Evolutionary conservation across 2,113 vertebrate species (phyloP).

Genomic region (Leptocoma aspasia): DNA sequence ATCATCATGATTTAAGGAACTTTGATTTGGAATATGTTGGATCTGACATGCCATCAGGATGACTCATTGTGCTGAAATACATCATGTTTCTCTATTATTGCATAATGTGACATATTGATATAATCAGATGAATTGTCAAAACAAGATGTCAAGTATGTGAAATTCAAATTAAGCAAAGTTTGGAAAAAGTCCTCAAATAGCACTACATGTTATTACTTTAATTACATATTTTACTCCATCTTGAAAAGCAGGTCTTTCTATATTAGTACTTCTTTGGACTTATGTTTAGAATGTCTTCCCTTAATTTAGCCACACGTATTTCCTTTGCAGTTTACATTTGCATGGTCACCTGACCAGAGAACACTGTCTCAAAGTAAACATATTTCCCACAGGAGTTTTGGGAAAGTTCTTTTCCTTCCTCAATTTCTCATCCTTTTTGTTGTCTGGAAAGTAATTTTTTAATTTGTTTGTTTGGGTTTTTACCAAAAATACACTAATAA

Average conservation of each 20-base stretch:
- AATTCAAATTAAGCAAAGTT: constrained; percentile 52
- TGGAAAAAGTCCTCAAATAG: constrained; percentile 26
- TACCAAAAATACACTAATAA: not conserved
- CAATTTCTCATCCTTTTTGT: not conserved
- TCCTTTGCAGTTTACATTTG: not conserved
- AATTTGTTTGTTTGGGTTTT: not conserved
- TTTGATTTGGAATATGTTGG: constrained; percentile 25
- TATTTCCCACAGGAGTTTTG: not conserved
- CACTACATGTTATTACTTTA: constrained; percentile 29
- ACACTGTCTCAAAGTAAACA: not conserved
- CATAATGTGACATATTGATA: constrained; percentile 59
- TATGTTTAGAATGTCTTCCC: not conserved
- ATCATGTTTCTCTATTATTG: constrained; percentile 49
- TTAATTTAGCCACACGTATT: not conserved
- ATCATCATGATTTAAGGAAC: constrained; percentile 9
- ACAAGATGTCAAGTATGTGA: constrained; percentile 50
- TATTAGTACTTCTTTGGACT: not conserved
- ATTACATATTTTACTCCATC: not conserved
- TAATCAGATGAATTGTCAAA: constrained; percentile 58
- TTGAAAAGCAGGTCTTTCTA: not conserved
- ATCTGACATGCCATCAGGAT: constrained; percentile 47
- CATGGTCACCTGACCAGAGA: not conserved
- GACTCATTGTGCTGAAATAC: constrained; percentile 38
- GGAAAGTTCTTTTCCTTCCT: not conserved
- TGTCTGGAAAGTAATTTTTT: not conserved